phyloP scores from a whole-genome alignment of 2,797 vertebrate genomes.

The Loris lydekkerianus region DNA sequence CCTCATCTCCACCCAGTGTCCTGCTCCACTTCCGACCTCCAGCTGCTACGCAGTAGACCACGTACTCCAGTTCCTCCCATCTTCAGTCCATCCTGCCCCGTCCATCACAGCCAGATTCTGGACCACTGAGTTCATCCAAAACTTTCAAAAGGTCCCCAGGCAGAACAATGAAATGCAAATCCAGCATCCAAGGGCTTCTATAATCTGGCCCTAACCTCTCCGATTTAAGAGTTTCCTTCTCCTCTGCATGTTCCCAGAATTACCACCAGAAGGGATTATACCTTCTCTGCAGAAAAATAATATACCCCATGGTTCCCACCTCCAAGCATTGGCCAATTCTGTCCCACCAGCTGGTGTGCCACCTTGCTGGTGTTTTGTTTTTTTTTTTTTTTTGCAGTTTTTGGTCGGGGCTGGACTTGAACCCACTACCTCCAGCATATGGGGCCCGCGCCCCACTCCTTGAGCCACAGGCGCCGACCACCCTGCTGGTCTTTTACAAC shows the following conservation, averaged over 20 bases:
- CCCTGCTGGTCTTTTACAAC: not conserved
- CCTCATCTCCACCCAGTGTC: not conserved
- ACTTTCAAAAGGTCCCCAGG: not conserved
- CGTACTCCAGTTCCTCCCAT: not conserved
- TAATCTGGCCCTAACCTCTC: not conserved
- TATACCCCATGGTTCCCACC: accelerated
- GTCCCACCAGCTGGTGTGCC: accelerated
- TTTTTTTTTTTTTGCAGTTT: too few relatives aligned
- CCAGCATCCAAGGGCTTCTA: not conserved
- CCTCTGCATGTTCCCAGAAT: not conserved
- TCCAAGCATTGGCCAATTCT: not conserved
- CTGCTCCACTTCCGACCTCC: too few relatives aligned
- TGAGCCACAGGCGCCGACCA: too few relatives aligned
- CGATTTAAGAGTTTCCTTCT: not conserved
- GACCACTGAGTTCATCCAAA: not conserved
- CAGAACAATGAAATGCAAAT: not conserved
- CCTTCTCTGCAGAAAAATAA: not conserved
- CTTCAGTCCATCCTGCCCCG: not conserved
- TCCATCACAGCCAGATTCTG: not conserved
- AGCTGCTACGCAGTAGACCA: not conserved
- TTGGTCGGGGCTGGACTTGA: too few relatives aligned
- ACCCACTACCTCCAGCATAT: too few relatives aligned
- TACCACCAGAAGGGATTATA: not conserved
- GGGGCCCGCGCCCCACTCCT: too few relatives aligned
- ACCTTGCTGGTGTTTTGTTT: too few relatives aligned